Conservation (phyloP, 2,888 invertebrate species). For the Drosophila antonietae region DNA sequence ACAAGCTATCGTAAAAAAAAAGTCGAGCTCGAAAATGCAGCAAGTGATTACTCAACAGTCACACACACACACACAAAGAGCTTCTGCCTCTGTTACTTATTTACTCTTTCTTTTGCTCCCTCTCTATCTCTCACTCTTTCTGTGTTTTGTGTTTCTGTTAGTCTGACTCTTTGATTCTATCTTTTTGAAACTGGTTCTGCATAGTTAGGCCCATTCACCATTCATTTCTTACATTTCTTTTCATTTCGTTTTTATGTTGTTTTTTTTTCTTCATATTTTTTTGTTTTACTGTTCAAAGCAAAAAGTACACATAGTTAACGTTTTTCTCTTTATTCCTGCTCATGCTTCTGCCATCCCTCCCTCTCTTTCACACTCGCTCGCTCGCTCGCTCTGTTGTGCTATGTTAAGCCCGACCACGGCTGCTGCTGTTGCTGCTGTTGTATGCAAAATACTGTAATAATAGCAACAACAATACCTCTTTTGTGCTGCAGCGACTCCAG, state of each 20-base stretch:
- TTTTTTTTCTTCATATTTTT: background rate
- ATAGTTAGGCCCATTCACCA: constrained; percentile 59
- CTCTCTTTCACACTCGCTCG: background rate
- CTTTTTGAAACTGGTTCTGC: constrained; percentile 51
- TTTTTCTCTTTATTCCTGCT: constrained; percentile 13
- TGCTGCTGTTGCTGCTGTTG: constrained; percentile 31
- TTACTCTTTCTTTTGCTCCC: constrained; percentile 1
- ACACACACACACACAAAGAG: background rate
- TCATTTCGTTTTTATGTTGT: constrained; percentile 22
- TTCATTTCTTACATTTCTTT: constrained; percentile 50
- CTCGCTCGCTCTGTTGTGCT: background rate
- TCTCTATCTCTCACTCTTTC: background rate
- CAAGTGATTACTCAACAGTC: constrained; percentile 48
- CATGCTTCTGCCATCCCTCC: background rate
- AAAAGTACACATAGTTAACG: constrained; percentile 50
- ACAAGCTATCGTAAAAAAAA: constrained; percentile 7
- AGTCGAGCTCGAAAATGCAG: constrained; percentile 64
- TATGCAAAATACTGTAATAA: constrained; percentile 58
- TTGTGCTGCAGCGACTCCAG: constrained; percentile 29
- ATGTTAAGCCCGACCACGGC: constrained; percentile 15
- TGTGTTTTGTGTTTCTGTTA: constrained; percentile 6
- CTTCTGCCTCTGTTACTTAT: constrained; percentile 1
- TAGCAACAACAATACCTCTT: constrained; percentile 43
- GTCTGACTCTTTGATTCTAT: constrained; percentile 19
- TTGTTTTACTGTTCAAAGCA: constrained; percentile 36